These are phyloP conservation scores for Sebastes oblongus DNA, from an alignment of 2,797 vertebrate species.

Conservation along the genomic window DNA sequence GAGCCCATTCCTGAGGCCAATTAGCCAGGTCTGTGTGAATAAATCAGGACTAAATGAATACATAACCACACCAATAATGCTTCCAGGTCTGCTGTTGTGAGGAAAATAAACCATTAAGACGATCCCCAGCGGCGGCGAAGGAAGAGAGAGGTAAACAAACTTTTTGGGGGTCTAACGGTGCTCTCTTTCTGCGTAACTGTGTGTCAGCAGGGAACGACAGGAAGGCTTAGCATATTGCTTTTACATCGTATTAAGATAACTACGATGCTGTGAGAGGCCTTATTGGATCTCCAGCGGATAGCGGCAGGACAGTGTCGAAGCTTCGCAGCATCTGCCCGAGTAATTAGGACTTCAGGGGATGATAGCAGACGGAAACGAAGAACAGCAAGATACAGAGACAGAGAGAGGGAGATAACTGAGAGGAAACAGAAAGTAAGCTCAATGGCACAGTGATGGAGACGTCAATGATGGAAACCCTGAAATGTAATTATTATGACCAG, in stretches of 20 bases:
- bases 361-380: constrained; percentile 44
- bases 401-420: constrained; percentile 13
- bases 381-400: constrained; percentile 24
- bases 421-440: constrained; percentile 21
- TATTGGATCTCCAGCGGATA: constrained; percentile 72
- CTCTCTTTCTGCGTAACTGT: constrained; percentile 35
- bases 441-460: constrained; percentile 34
- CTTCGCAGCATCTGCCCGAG: constrained; percentile 72
- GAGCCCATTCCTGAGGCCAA: constrained; percentile 45
- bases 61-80: constrained; percentile 46
- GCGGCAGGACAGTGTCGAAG: constrained; percentile 65
- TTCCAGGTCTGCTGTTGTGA: constrained; percentile 31
- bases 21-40: constrained; percentile 52
- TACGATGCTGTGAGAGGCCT: constrained; percentile 62
- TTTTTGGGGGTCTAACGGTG: constrained; percentile 47
- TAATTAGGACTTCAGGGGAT: constrained; percentile 80
- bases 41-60: constrained; percentile 61
- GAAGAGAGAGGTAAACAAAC: constrained; percentile 53
- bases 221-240: constrained; percentile 65
- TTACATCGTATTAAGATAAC: constrained; percentile 72
- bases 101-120: constrained; percentile 49
- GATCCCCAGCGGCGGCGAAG: constrained; percentile 23
- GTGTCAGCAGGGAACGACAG: constrained; percentile 54
- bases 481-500: constrained; percentile 33
- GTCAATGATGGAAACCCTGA: constrained; percentile 35